These are phyloP conservation scores for Parthenolecanium corni DNA, from an alignment of 2,888 invertebrate species.

Conservation along the genomic window DNA sequence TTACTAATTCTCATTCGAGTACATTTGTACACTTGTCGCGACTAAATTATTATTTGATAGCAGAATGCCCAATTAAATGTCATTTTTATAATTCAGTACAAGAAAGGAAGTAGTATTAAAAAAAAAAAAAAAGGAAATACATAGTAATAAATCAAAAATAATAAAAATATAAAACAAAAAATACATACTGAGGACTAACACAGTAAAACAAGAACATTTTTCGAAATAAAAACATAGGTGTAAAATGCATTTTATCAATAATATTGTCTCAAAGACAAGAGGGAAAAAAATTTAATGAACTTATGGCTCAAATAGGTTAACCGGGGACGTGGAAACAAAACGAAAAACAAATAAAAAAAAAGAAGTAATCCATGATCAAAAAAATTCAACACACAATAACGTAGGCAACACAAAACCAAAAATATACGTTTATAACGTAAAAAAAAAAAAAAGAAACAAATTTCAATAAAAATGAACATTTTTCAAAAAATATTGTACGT, in stretches of 20 bases:
- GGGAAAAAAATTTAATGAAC: background rate
- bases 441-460: background rate
- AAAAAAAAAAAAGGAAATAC: too few relatives aligned
- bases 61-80: too few relatives aligned
- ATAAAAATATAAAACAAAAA: too few relatives aligned
- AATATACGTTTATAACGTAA: background rate
- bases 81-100: too few relatives aligned
- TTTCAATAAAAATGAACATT: background rate
- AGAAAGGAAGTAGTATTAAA: too few relatives aligned
- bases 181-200: too few relatives aligned
- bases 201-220: background rate
- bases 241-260: background rate
- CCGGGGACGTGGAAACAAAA: background rate
- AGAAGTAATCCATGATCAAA: too few relatives aligned
- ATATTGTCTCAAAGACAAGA: background rate
- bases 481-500: background rate
- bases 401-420: background rate
- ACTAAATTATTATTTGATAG: too few relatives aligned
- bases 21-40: too few relatives aligned
- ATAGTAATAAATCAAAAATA: too few relatives aligned
- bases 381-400: background rate
- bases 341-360: conserved; percentile 33
- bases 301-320: background rate
- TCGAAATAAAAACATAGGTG: background rate
- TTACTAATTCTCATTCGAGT: too few relatives aligned